These are phyloP conservation scores for Morinoia aosen DNA, from an alignment of 2,888 invertebrate species.

Conservation along the genomic window DNA sequence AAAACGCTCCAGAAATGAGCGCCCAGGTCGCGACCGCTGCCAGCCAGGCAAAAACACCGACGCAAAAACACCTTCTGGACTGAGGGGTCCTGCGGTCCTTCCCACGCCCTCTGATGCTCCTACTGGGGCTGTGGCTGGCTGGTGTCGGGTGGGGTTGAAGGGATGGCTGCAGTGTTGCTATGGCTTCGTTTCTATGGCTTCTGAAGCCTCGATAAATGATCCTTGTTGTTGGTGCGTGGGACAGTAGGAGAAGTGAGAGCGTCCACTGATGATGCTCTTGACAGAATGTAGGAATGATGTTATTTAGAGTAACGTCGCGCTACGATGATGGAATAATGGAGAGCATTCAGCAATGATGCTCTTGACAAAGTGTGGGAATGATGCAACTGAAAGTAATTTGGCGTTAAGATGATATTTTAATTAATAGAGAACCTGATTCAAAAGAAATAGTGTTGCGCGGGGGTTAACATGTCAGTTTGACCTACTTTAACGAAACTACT, in stretches of 20 bases:
- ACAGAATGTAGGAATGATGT: too few species aligned
- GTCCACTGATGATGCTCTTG: neutral
- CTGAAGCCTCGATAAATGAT: neutral
- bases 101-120: slow-evolving; percentile 37
- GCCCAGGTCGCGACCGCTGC: slow-evolving; percentile 2
- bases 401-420: too few species aligned
- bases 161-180: neutral
- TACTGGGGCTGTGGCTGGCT: neutral
- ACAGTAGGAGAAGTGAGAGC: neutral
- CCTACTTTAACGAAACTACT: too few species aligned
- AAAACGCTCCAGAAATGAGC: neutral
- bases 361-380: neutral
- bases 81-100: neutral
- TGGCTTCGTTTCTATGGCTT: neutral
- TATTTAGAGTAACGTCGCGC: too few species aligned
- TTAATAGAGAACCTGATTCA: too few species aligned
- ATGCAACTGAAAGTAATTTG: too few species aligned
- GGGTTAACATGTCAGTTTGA: too few species aligned
- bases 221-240: neutral
- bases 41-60: neutral
- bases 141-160: neutral
- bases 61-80: neutral
- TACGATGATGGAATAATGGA: too few species aligned
- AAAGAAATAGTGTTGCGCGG: too few species aligned
- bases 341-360: neutral